Conservation (phyloP, 2,113 vertebrate genomes). For the Perognathus longimembris region DNA sequence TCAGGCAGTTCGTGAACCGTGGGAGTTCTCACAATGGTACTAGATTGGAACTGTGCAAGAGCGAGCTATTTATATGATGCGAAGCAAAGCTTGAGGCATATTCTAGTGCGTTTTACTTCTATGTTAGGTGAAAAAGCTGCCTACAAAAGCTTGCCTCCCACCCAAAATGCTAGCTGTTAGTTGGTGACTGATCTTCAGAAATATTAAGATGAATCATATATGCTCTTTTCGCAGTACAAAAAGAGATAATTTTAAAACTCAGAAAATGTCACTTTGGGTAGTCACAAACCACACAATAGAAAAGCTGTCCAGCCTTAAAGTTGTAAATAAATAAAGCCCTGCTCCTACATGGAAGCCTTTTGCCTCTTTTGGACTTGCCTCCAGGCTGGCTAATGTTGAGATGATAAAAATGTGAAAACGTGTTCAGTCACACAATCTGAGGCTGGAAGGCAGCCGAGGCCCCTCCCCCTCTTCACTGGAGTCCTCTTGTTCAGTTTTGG, state of each 20-base stretch:
- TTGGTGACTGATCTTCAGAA: conserved; percentile 68
- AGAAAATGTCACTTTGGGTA: conserved; percentile 75
- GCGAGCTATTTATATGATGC: conserved; percentile 64
- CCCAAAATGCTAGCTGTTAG: conserved; percentile 70
- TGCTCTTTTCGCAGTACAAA: conserved; percentile 79
- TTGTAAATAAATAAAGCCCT: conserved; percentile 78
- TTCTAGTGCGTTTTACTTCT: conserved; percentile 55
- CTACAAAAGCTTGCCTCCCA: conserved; percentile 77
- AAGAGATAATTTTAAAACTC: conserved; percentile 77
- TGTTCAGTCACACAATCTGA: conserved; percentile 30
- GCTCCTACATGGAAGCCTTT: conserved; percentile 55
- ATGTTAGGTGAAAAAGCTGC: conserved; percentile 69
- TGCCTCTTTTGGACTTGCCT: conserved; percentile 42
- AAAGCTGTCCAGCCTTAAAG: conserved; percentile 64
- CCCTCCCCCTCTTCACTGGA: conserved; percentile 35
- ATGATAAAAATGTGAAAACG: conserved; percentile 14
- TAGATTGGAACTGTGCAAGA: conserved; percentile 49
- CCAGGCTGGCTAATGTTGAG: conserved; percentile 18
- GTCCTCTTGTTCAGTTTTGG: background rate
- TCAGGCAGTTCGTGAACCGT: conserved; percentile 2
- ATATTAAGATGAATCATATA: conserved; percentile 78
- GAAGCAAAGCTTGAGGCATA: conserved; percentile 49
- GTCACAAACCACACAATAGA: conserved; percentile 53
- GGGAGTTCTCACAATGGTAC: conserved; percentile 4
- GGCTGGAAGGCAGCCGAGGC: conserved; percentile 52